Evolutionary conservation across 1,140 invertebrate genomes (phyloP), one percentile per base, ranked within the genome.

Genomic region (Chionoecetes opilio): DNA sequence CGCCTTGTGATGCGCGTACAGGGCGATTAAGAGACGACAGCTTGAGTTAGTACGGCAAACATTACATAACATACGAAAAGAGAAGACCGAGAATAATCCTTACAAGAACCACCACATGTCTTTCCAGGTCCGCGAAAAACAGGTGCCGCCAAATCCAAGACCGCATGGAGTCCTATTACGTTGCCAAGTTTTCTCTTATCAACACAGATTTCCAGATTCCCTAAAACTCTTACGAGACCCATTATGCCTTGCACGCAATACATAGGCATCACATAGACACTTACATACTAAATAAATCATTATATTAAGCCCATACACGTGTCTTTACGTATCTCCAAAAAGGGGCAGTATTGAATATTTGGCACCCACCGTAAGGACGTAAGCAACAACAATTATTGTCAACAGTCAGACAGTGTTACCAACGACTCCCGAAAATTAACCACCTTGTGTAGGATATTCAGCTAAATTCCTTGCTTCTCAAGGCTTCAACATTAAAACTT

Each of bases 181-280:
- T 95, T 95, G 94, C 94, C 94, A 95, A 95, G 94, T 95, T 95
- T 95, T 95, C 94, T 92, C 94, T 95, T 95, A 95, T 95, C 94
- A 95, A 95, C 94, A 95, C 94, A 95, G 94, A 95, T 95, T 95
- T 95, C 94, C 94, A 95, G 90, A 95, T 95, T 95, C 38, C 89
- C 90, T 88, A 88, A 95, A 95, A 53, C 91, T 87, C 94, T 63
- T 92, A 38, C 93, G 38, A 90, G 32, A 91, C n/a, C 84, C 90
- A 63, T 88, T 92, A 92, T 95, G 63, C 46, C 82, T 53, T 82
- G 17, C 41, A 91, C 85, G 89, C 34, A 82, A 32, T 32, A 82
- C 26, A 87, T 34, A 89, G 21, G 17, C 6, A 89, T 14, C 46
- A 37, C 31, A 32, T 31, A n/a, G n/a, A 34, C 32, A 94, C 29